Conservation (phyloP, 2,888 invertebrate genomes). For the Luperina testacea region DNA sequence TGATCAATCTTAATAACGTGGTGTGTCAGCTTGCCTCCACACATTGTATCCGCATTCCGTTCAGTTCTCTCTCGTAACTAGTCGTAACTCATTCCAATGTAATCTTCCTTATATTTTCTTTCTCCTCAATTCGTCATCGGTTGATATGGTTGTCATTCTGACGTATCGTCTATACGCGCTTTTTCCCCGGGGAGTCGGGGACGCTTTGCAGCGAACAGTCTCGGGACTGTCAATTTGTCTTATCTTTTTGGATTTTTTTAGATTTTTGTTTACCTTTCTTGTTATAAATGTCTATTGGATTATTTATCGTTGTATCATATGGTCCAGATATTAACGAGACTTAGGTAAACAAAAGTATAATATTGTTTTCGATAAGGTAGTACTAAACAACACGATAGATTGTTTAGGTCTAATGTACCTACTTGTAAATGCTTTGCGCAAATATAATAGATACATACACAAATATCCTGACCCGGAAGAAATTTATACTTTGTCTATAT, state of each 20-base stretch:
- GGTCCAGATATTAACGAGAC: not conserved
- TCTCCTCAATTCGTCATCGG: slow-evolving; percentile 43
- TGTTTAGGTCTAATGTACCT: not conserved
- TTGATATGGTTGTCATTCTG: slow-evolving; percentile 47
- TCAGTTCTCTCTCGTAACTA: slow-evolving; percentile 24
- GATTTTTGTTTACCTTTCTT: not conserved
- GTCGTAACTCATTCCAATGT: slow-evolving; percentile 39
- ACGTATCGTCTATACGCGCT: slow-evolving; percentile 38
- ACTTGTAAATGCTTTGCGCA: not conserved
- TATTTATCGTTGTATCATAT: not conserved
- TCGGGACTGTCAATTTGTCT: slow-evolving; percentile 30
- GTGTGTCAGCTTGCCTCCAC: not conserved
- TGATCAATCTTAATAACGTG: slow-evolving; percentile 15
- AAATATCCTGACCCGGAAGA: not conserved
- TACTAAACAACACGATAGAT: not conserved
- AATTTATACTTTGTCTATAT: not conserved
- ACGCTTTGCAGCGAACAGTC: slow-evolving; percentile 6
- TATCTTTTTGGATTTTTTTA: slow-evolving; percentile 10
- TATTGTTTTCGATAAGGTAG: no score
- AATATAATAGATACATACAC: not conserved
- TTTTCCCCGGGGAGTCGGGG: slow-evolving; percentile 22
- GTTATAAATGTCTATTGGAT: not conserved
- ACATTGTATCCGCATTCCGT: not conserved
- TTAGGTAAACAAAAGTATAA: not conserved
- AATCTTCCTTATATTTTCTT: slow-evolving; percentile 21